phyloP scores from a whole-genome alignment of 2,797 vertebrate genomes.

The Strix occidentalis region DNA sequence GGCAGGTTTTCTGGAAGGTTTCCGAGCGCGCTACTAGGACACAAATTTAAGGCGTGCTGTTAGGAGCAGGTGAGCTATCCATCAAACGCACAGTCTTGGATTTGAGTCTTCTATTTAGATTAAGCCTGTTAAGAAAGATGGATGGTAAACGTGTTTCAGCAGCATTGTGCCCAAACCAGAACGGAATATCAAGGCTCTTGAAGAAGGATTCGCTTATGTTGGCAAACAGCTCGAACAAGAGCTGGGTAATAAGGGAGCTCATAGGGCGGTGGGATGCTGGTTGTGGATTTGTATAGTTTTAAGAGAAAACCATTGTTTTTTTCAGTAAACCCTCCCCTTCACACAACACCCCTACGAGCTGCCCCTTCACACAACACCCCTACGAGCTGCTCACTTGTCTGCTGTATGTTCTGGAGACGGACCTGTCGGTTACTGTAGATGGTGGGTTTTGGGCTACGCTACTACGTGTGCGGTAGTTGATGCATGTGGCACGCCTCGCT shows the following conservation, averaged over 20 bases:
- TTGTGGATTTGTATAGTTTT: constrained; percentile 81
- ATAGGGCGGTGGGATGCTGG: constrained; percentile 33
- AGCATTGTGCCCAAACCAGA: constrained; percentile 86
- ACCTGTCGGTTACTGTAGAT: background rate
- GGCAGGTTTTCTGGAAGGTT: constrained; percentile 36
- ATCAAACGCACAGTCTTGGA: constrained; percentile 86
- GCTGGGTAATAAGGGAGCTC: constrained; percentile 47
- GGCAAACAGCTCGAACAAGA: constrained; percentile 69
- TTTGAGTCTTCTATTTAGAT: constrained; percentile 91
- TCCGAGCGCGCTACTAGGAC: constrained; percentile 75
- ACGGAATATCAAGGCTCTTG: constrained; percentile 85
- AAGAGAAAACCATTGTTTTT: constrained; percentile 73
- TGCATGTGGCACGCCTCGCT: background rate
- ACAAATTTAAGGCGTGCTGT: constrained; percentile 70
- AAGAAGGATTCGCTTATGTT: constrained; percentile 84
- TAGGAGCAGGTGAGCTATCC: constrained; percentile 79
- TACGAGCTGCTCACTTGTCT: background rate
- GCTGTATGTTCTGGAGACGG: background rate
- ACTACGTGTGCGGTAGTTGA: background rate
- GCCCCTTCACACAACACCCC: background rate
- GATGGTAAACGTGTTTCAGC: constrained; percentile 84
- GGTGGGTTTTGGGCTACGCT: background rate
- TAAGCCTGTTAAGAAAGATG: constrained; percentile 91
- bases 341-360: background rate
- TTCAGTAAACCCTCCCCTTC: background rate